Evolutionary conservation across 2,797 vertebrate species (phyloP), one percentile per base, ranked within the genome.

Genomic region (Enteromius argenteus): DNA sequence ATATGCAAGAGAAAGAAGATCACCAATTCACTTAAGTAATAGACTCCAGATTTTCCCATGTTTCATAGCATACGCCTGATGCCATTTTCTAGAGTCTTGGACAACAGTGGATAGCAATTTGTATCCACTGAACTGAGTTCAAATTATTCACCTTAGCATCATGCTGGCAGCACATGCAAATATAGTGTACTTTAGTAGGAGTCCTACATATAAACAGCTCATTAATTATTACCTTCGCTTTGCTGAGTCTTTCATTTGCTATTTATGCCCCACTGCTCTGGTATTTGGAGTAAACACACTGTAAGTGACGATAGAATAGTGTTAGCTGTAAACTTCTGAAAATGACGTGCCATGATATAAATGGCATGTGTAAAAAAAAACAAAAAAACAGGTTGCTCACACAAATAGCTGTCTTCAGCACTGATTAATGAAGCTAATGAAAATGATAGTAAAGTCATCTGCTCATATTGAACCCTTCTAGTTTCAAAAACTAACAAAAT

Each of bases 311-410:
- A 19, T 10, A 64, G 35, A 83, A 17, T 30, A 15, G 21, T 81
- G 76, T 60, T 73, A 77, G 51, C 76, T 72, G 66, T 78, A 27
- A 49, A 46, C 37, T 53, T 60, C 78, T 32, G 64, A 32, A 84
- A 37, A 64, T 76, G 35, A 69, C 32, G 51, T 62, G 49, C 69
- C 32, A 56, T 77, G 21, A 27, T 76, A 60, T 75, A 64, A 84
- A 75, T 81, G 68, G 0, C 42, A 71, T 71, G 4, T 13, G 9
- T 3, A 2, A 42, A 42, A 0, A 9, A 10, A 0, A 42, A 27
- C 15, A 15, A 13, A 71, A 23, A 71, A 39, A 9, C 17, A 37
- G 32, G 17, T 32, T 30, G 1, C 13, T 62, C 23, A 32, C 62
- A 64, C 5, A 64, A 27, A 30, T 11, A 15, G 27, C 58, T 62